Evolutionary conservation across 2,888 invertebrate genomes (phyloP), one percentile per base, ranked within the genome.

Genomic region (Epinotia ramella): DNA sequence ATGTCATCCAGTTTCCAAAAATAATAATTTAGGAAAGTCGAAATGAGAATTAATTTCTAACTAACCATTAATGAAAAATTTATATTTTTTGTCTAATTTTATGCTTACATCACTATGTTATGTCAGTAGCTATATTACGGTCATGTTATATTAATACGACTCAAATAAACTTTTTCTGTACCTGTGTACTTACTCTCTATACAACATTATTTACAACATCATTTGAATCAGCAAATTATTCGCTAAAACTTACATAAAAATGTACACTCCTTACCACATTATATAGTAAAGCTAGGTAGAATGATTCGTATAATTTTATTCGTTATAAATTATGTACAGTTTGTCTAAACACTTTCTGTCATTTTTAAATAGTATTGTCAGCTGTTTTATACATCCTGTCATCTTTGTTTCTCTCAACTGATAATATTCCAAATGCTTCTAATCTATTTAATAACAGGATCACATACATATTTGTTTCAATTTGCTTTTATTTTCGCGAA

Each of bases 311-410:
- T 93, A 92, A 87, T 88, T 88, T 90, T 89, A 91, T 84, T 87
- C 84, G 78, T 86, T 87, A 85, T 85, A 86, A 53, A 89, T 49
- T 88, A 88, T 89, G 74, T 88, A 87, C 88, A 89, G 75, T 82
- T 83, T 84, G 79, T 85, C 89, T 91, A 89, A 90, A 85, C 88
- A 86, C 88, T 88, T 82, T 91, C 86, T 89, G 89, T 89, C 59
- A 69, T 60, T 89, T 86, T 89, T 93, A 87, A 87, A 86, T 94
- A 93, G 91, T 94, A 94, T 94, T 94, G 94, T 94, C 94, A 90
- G 92, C 91, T 92, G 92, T 87, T 91, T 88, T 86, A 46, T 91
- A 88, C 91, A 88, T 91, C 87, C 89, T 90, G 90, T 89, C 86
- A 88, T 84, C 84, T 84, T 85, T 85, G 84, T 86, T 83, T 83